Base-by-base conservation (phyloP, 2,113 vertebrate species). In the Albula goreensis region DNA sequence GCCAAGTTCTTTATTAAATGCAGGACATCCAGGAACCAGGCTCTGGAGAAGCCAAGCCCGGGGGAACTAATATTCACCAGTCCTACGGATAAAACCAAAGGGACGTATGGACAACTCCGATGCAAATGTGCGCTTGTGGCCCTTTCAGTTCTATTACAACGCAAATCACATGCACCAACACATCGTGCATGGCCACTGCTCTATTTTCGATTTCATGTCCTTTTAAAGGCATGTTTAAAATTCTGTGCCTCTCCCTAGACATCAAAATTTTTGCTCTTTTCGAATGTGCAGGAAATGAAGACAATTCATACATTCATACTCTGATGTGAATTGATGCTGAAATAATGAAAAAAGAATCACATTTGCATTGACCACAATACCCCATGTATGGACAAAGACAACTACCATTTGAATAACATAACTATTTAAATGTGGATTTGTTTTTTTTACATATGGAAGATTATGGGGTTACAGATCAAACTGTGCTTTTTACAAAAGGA, bases 21-120 rank as follows among this genome's bases (percentile, higher is more conserved):
- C 70, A 74, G 70, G 70, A 31, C n/a, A 22, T 74, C 70, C 70
- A 31, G 70, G 70, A 74, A 74, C 70, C 70, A 31, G n/a, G 8
- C 70, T 25, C 70, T 74, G 70, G 70, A 74, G 70, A 31, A 74
- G n/a, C 70, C 70, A 74, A 74, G 25, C n/a, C 70, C n/a, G 70
- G 22, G 70, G n/a, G n/a, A 31, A n/a, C n/a, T 74, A 31, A 74
- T 74, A 74, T 74, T 74, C 22, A 74, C 10, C 22, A 74, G 70
- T 7, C 8, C 70, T n/a, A 74, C 7, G 3, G 9, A 74, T 74
- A 74, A 74, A 66, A 31, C 17, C 70, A 31, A 0, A 22, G 22
- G 4, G n/a, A 31, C 8, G 70, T 31, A 31, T 31, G n/a, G n/a
- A 74, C n/a, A 10, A 74, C 70, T 5, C 70, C 7, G n/a, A 74